Conservation (phyloP, 2,113 vertebrate species). For the Alaudala cheleensis region DNA sequence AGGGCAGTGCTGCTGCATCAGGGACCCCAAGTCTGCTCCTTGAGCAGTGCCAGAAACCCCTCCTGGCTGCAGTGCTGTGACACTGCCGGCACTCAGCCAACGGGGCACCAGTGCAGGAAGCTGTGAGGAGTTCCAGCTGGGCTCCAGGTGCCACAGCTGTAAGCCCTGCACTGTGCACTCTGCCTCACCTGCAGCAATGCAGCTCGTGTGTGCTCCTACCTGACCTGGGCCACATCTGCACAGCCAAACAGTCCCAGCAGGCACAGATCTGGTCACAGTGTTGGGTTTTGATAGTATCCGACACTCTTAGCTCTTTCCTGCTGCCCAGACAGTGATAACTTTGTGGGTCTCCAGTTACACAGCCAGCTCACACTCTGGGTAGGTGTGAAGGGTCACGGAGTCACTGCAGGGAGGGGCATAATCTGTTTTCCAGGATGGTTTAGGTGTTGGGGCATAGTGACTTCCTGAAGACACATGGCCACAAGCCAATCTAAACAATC, state of each 20-base stretch:
- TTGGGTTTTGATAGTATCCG: background rate
- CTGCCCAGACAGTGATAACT: constrained; percentile 47
- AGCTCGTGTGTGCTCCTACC: rapidly evolving
- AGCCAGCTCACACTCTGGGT: background rate
- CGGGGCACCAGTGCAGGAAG: background rate
- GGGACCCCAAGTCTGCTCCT: rapidly evolving
- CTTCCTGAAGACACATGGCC: background rate
- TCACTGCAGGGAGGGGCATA: constrained; percentile 50
- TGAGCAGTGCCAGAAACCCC: rapidly evolving
- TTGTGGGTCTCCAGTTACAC: background rate
- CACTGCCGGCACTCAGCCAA: rapidly evolving
- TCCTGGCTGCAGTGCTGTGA: background rate
- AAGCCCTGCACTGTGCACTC: background rate
- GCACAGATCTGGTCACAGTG: background rate
- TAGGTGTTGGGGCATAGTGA: background rate
- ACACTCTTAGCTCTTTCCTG: background rate
- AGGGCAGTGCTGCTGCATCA: background rate
- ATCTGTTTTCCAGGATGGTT: constrained; percentile 10
- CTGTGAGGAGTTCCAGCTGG: rapidly evolving
- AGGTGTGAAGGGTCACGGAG: background rate
- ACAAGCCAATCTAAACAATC: background rate
- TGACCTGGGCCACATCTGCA: background rate
- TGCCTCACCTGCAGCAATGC: background rate
- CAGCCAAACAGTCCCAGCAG: background rate
- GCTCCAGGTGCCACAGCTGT: rapidly evolving